These are phyloP conservation scores for Nerophis lumbriciformis DNA, from an alignment of 2,113 vertebrate species.

Conservation along the genomic window DNA sequence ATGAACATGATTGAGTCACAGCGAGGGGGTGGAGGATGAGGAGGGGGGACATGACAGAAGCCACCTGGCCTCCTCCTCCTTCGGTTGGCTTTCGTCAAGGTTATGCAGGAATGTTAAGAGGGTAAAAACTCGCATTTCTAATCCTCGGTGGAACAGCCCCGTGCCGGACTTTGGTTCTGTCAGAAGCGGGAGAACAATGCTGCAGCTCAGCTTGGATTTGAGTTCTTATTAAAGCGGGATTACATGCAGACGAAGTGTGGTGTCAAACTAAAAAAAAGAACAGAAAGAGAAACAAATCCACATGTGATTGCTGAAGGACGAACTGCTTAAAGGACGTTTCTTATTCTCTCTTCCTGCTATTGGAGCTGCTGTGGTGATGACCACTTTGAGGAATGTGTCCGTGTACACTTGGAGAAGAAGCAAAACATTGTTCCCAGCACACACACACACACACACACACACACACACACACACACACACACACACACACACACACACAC, in stretches of 20 bases:
- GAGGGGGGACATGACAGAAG: background rate
- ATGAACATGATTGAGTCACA: background rate
- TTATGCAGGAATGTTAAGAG: slow-evolving; percentile 62
- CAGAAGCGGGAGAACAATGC: background rate
- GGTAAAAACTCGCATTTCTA: slow-evolving; percentile 41
- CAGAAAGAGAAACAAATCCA: background rate
- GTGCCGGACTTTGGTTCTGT: slow-evolving; percentile 40
- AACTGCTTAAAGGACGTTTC: too few species aligned
- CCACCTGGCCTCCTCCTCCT: background rate
- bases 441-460: too few species aligned
- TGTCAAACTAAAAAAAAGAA: background rate
- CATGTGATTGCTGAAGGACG: too few species aligned
- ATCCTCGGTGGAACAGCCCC: slow-evolving; percentile 34
- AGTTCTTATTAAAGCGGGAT: slow-evolving; percentile 1
- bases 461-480: too few species aligned
- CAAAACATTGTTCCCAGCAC: too few species aligned
- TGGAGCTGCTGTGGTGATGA: too few species aligned
- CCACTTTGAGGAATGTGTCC: too few species aligned
- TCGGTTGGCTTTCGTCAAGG: background rate
- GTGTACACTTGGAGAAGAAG: too few species aligned
- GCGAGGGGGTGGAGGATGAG: background rate
- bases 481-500: too few species aligned
- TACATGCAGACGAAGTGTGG: background rate
- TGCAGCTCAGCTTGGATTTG: background rate
- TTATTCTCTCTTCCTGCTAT: too few species aligned